Conservation (phyloP, 1,140 invertebrate species). For the Zeugodacus cucurbitae region DNA sequence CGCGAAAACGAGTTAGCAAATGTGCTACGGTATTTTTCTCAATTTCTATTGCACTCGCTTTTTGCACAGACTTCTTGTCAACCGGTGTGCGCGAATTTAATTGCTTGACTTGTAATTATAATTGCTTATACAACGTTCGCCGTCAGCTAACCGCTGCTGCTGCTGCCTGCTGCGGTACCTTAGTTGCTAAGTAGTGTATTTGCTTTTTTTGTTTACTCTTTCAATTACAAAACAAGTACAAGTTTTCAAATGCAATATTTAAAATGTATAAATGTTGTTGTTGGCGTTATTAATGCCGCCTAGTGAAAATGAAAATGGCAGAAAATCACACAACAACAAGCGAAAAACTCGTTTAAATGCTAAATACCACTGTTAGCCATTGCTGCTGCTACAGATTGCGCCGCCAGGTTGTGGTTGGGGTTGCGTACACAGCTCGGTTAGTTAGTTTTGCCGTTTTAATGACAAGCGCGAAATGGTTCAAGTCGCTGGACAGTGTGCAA, state of each 20-base stretch:
- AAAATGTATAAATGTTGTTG: neutral
- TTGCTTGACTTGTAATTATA: conserved; percentile 20
- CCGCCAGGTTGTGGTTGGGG: neutral
- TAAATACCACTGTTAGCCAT: neutral
- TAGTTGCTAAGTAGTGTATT: neutral
- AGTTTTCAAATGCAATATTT: conserved; percentile 13
- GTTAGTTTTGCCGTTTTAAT: neutral
- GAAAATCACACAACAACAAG: neutral
- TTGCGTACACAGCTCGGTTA: neutral
- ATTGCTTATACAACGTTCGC: neutral
- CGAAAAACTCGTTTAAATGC: neutral
- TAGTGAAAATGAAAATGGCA: conserved; percentile 28
- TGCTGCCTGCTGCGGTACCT: neutral
- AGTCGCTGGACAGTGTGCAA: neutral
- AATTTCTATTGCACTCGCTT: neutral
- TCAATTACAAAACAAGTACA: neutral
- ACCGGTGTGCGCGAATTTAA: neutral
- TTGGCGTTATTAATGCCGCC: neutral
- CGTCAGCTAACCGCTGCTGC: neutral
- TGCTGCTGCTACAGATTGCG: neutral
- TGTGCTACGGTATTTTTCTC: neutral
- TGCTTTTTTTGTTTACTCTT: neutral
- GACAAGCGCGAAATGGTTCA: neutral
- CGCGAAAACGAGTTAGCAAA: neutral
- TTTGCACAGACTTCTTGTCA: neutral